Base-by-base conservation (phyloP, 1,140 invertebrate genomes). In the Cydia fagiglandana region DNA sequence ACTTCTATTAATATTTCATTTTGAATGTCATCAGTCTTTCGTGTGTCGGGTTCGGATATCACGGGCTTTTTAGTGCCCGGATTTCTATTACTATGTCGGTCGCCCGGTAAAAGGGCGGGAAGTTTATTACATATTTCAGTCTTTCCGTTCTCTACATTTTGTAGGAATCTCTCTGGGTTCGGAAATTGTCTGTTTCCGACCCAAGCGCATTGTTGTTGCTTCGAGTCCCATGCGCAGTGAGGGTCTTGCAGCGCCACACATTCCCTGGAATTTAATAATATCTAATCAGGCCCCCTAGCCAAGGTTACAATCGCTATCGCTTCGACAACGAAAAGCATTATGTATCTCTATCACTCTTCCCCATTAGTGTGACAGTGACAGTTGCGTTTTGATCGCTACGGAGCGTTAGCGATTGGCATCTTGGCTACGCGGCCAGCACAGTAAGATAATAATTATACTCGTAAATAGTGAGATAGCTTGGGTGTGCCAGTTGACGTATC, bases 161-260 rank as follows among this genome's bases (percentile, higher is more conserved):
- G 97, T 79, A 97, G 93, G 83, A 96, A 95, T 76, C 94, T 94
- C 75, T 95, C 95, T 6, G 95, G 94, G 85, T 94, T 95, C 78
- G 95, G 95, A 80, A 96, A 94, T 78, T 95, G 93, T 76, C 94
- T 94, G 53, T 94, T 95, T 77, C 94, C 94, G 24, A 96, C 94
- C 79, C 96, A 95, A 50, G 96, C 95, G 91, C 97, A 98, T 79
- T 95, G 94, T 81, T 95, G 94, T 77, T 95, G 94, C 73, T 95
- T 95, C 34, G 95, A 95, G 89, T 98, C 96, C 98, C 99, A 99
- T 10, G 98, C 98, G 94, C 99, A 99, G 91, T 99, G 98, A 0
- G 99, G 99, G 93, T 99, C 99, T 94, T 98, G 98, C 28, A 99
- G 94, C 17, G 95, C 95, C 0, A 99, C 96, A 93, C 99, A 99